phyloP scores from a whole-genome alignment of 2,797 vertebrate species.

The Xyrichtys novacula region DNA sequence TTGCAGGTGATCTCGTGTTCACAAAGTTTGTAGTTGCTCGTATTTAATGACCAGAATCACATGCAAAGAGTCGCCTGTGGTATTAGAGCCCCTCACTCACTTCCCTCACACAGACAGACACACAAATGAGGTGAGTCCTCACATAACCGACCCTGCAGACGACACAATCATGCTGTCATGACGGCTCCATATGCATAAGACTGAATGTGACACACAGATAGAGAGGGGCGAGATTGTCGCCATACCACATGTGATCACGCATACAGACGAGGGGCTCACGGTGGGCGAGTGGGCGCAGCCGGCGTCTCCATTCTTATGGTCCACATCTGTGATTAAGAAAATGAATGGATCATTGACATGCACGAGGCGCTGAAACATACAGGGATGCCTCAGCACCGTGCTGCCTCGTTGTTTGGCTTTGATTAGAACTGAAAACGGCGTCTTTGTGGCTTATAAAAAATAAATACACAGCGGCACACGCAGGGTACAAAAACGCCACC shows the following conservation, averaged over 20 bases:
- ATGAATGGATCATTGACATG: constrained; percentile 81
- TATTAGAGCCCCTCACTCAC: constrained; percentile 49
- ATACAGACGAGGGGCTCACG: constrained; percentile 74
- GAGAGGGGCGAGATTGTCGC: constrained; percentile 53
- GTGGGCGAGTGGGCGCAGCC: constrained; percentile 17
- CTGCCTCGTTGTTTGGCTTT: constrained; percentile 72
- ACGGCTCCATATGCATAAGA: constrained; percentile 59
- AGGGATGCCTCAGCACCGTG: constrained; percentile 60
- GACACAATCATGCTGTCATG: constrained; percentile 36
- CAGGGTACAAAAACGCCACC: constrained; percentile 16
- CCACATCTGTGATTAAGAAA: constrained; percentile 64
- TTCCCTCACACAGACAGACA: constrained; percentile 44
- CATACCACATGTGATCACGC: constrained; percentile 77
- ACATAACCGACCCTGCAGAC: constrained; percentile 69
- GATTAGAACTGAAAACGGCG: constrained; percentile 71
- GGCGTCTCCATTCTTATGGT: constrained; percentile 33
- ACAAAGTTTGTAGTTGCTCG: constrained; percentile 51
- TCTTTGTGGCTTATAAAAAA: constrained; percentile 64
- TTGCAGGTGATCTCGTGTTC: constrained; percentile 53
- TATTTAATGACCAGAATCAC: constrained; percentile 75
- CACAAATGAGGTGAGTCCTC: constrained; percentile 78
- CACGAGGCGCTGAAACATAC: constrained; percentile 52
- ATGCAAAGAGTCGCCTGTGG: constrained; percentile 69
- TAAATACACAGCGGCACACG: constrained; percentile 54
- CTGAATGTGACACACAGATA: constrained; percentile 35